Evolutionary conservation across 2,797 vertebrate genomes (phyloP).

Genomic region (Dallia pectoralis): DNA sequence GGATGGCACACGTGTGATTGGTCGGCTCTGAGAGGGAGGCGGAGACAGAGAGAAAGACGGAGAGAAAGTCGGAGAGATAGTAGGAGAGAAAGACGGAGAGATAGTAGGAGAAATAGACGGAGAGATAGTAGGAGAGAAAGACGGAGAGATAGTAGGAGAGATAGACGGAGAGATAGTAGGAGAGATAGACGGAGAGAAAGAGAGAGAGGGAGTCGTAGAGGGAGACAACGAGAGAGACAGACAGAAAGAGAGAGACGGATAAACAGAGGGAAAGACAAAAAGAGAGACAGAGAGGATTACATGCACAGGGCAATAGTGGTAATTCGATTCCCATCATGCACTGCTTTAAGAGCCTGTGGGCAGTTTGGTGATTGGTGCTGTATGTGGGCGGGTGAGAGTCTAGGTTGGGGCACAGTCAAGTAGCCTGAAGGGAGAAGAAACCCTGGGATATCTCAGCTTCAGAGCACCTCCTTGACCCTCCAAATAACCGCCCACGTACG

Average conservation of each 20-base stretch:
- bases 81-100: conserved; percentile 34
- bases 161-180: conserved; percentile 20
- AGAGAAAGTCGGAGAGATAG: conserved; percentile 1
- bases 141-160: conserved; percentile 24
- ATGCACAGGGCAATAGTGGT: conserved; percentile 14
- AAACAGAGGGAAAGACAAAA: not conserved
- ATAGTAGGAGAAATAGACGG: conserved; percentile 16
- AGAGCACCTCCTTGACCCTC: conserved; percentile 58
- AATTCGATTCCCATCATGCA: conserved; percentile 62
- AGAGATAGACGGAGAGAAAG: conserved; percentile 32
- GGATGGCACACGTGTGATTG: no score
- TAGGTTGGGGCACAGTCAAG: conserved; percentile 46
- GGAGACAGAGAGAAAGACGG: not conserved
- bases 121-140: conserved; percentile 25
- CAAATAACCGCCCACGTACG: conserved; percentile 21
- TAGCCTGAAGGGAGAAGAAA: conserved; percentile 53
- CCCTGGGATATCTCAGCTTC: conserved; percentile 47
- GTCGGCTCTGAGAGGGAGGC: no score
- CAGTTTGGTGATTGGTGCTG: not conserved
- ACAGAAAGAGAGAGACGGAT: not conserved
- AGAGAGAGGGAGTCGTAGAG: conserved; percentile 19
- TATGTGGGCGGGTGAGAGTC: conserved; percentile 3
- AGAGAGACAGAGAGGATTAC: not conserved
- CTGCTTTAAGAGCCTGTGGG: conserved; percentile 23
- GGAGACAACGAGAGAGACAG: not conserved